Conservation (phyloP, 2,888 invertebrate genomes). For the Luperina nickerlii region DNA sequence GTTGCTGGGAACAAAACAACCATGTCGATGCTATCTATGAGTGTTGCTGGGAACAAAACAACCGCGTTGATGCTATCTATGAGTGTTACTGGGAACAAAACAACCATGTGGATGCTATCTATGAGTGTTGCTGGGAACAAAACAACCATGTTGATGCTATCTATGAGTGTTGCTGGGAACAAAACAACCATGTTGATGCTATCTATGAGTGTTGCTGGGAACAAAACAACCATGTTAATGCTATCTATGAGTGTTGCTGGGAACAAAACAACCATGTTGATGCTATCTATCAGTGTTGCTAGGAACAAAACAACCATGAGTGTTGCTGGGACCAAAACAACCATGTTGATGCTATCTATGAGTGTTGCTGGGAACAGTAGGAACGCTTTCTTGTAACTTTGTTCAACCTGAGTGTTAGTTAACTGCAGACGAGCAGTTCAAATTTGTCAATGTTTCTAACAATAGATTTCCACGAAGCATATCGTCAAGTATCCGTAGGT, state of each 20-base stretch:
- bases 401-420: neutral
- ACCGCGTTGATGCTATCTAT: no score
- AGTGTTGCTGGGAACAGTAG: neutral
- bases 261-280: slow-evolving; percentile 41
- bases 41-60: no score
- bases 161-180: no score
- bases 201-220: no score
- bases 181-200: no score
- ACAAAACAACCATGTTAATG: slow-evolving; percentile 16
- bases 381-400: slow-evolving; percentile 12
- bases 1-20: no score
- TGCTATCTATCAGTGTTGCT: slow-evolving; percentile 19
- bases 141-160: no score
- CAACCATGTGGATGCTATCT: no score
- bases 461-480: slow-evolving; percentile 4
- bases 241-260: slow-evolving; percentile 12
- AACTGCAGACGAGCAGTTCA: neutral
- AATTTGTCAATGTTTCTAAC: slow-evolving; percentile 13
- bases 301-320: slow-evolving; percentile 39
- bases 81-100: no score
- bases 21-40: no score
- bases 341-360: slow-evolving; percentile 24
- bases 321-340: slow-evolving; percentile 33
- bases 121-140: no score
- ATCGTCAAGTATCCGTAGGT: slow-evolving; percentile 6